Evolutionary conservation across 1,140 invertebrate species (phyloP).

Genomic region (Maconellicoccus hirsutus): DNA sequence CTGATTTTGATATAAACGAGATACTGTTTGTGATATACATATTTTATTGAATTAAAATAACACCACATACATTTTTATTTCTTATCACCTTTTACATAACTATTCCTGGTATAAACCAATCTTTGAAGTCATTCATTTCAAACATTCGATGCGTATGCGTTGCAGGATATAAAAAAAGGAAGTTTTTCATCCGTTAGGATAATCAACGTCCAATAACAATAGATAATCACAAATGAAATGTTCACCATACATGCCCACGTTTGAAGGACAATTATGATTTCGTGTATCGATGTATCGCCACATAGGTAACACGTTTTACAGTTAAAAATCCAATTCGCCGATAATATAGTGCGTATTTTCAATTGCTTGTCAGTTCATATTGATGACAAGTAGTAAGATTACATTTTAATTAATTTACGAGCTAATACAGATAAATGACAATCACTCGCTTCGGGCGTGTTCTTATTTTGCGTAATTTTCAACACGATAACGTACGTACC

Average conservation of each 20-base stretch:
- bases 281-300: not conserved
- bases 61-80: no score
- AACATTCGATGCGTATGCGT: no score
- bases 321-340: not conserved
- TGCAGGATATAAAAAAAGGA: no score
- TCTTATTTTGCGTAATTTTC: not conserved
- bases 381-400: not conserved
- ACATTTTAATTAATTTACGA: not conserved
- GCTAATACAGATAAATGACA: not conserved
- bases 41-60: no score
- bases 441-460: not conserved
- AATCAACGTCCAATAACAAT: not conserved
- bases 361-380: not conserved
- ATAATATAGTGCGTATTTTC: not conserved
- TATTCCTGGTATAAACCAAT: no score
- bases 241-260: not conserved
- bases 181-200: not conserved
- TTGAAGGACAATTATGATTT: constrained; percentile 4
- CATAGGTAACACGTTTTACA: constrained; percentile 1
- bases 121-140: no score
- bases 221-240: not conserved
- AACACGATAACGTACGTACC: not conserved
- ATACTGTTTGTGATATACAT: no score
- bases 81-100: no score
- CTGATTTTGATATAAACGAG: no score